Evolutionary conservation across 1,140 invertebrate genomes (phyloP).

Genomic region (Pogonomyrmex californicus): DNA sequence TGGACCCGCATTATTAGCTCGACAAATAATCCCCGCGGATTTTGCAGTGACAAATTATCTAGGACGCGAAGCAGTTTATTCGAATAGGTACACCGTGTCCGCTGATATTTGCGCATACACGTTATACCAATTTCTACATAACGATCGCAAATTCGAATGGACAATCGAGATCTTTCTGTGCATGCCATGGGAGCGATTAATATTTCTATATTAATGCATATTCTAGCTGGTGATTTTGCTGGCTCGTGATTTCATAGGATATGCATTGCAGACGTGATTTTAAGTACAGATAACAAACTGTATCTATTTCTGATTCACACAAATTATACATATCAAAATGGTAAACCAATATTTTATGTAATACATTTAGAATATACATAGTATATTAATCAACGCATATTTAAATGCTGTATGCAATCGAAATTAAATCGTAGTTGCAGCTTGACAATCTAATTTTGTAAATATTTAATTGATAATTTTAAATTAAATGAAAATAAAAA

Average conservation of each 20-base stretch:
- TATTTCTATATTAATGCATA: constrained; percentile 48
- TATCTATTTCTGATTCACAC: constrained; percentile 13
- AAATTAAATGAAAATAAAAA: not conserved
- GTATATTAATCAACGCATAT: constrained; percentile 9
- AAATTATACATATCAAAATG: not conserved
- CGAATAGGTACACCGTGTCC: constrained; percentile 75
- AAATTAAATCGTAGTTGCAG: constrained; percentile 10
- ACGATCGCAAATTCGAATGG: constrained; percentile 68
- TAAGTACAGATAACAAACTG: constrained; percentile 31
- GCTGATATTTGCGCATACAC: constrained; percentile 72
- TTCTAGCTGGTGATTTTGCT: constrained; percentile 15
- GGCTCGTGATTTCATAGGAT: constrained; percentile 17
- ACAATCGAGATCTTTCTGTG: constrained; percentile 70
- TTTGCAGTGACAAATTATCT: constrained; percentile 84
- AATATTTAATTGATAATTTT: not conserved
- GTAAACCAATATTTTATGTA: constrained; percentile 2
- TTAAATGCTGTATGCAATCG: constrained; percentile 12
- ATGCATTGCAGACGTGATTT: not conserved
- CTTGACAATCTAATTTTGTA: not conserved
- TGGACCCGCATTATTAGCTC: constrained; percentile 82
- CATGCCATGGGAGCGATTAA: constrained; percentile 21
- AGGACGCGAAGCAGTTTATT: constrained; percentile 81
- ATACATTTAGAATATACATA: not conserved
- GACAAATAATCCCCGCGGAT: constrained; percentile 84
- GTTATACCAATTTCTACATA: constrained; percentile 68